phyloP scores from a whole-genome alignment of 1,140 invertebrate genomes.

The Halictus rubicundus region DNA sequence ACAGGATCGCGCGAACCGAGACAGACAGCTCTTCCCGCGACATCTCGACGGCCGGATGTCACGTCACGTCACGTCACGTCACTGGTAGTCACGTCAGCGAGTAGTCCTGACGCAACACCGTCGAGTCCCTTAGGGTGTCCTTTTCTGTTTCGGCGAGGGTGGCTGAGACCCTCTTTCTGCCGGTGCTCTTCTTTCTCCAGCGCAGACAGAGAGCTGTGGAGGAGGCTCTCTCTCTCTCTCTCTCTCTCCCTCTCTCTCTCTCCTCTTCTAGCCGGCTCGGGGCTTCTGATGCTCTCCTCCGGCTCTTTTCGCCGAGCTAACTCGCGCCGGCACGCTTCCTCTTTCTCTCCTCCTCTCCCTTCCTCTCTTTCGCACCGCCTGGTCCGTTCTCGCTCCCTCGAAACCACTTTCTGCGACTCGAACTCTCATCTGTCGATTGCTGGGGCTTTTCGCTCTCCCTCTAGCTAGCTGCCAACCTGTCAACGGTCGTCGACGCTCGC shows the following conservation, averaged over 20 bases:
- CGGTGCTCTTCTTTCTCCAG: slow-evolving; percentile 4
- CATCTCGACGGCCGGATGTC: slow-evolving; percentile 67
- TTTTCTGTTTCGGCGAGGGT: background rate
- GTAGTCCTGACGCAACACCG: background rate
- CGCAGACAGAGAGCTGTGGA: background rate
- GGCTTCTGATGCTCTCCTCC: background rate
- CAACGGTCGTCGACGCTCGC: background rate
- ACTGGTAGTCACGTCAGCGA: slow-evolving; percentile 64
- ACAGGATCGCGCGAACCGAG: slow-evolving; percentile 42
- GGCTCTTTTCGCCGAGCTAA: slow-evolving; percentile 7
- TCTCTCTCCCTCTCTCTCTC: background rate
- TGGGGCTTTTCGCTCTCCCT: slow-evolving; percentile 9
- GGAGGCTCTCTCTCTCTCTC: too few species aligned
- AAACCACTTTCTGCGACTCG: slow-evolving; percentile 62
- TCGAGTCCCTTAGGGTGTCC: slow-evolving; percentile 7
- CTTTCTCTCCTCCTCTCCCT: background rate
- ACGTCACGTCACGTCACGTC: slow-evolving; percentile 71
- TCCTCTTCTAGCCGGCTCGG: background rate
- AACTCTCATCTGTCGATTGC: slow-evolving; percentile 56
- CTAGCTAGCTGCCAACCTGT: background rate
- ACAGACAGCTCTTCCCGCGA: slow-evolving; percentile 63
- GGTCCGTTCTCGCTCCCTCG: slow-evolving; percentile 27
- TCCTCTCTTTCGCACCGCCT: slow-evolving; percentile 10
- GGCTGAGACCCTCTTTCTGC: too few species aligned
- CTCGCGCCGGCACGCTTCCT: slow-evolving; percentile 32